A percentile compares a stretch with the other conserved stretches of the same genome.
phyloP scores from a whole-genome alignment of 2,888 invertebrate species.

The Scrobipalpa costella region DNA sequence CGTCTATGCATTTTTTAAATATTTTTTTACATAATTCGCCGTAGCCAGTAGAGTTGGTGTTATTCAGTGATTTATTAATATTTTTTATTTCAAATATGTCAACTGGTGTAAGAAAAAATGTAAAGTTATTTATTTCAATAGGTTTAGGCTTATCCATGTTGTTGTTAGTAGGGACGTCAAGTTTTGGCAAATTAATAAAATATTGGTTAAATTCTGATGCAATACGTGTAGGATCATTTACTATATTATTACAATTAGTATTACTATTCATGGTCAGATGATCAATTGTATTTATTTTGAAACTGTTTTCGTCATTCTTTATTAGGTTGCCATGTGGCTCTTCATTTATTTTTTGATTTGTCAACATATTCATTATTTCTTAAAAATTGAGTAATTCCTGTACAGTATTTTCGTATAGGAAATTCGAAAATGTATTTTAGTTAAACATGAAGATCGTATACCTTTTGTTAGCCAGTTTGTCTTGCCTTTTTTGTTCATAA shows the following conservation, averaged over 20 bases:
- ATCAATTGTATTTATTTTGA: too few relatives aligned
- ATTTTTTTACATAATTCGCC: neutral
- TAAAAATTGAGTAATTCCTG: neutral
- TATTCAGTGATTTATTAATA: neutral
- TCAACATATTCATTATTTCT: neutral
- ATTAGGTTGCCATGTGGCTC: constrained; percentile 7
- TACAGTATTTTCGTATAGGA: neutral
- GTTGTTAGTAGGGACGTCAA: neutral
- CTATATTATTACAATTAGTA: neutral
- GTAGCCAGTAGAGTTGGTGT: constrained; percentile 3
- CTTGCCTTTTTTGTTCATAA: neutral
- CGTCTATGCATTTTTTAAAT: too few relatives aligned
- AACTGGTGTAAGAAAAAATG: neutral
- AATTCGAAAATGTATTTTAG: neutral
- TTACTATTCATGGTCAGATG: too few relatives aligned
- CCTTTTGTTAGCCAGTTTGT: neutral
- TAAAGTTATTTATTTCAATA: too few relatives aligned
- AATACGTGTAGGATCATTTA: neutral
- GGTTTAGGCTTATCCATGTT: neutral
- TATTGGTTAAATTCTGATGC: neutral
- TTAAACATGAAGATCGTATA: too few relatives aligned
- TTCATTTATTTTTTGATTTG: neutral
- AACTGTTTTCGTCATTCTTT: too few relatives aligned
- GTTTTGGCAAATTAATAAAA: neutral
- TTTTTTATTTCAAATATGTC: neutral